These are phyloP conservation scores for Zoanthus gigantus DNA, from an alignment of 92 coral and sea anemone genomes.

Conservation along the genomic window DNA sequence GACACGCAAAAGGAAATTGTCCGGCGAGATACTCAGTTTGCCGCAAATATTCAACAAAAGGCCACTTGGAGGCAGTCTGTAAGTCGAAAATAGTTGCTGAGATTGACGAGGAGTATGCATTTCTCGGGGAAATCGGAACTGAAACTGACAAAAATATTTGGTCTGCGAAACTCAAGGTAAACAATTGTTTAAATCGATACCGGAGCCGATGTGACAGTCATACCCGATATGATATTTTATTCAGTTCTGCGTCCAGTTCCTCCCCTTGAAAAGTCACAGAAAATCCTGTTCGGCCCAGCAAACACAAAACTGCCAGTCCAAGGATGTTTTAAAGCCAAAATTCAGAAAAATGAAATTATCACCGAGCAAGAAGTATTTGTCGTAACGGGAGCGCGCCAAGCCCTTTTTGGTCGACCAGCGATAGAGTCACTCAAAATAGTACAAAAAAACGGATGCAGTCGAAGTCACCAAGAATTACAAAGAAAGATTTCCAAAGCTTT, in stretches of 20 bases:
- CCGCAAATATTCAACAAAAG: background rate
- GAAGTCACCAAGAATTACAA: background rate
- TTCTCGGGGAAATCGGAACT: background rate
- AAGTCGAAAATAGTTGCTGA: background rate
- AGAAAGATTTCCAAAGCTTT: background rate
- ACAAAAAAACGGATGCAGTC: background rate
- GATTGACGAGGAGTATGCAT: background rate
- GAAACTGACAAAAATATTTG: background rate
- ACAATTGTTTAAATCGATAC: too few species aligned
- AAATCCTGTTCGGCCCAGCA: too few species aligned
- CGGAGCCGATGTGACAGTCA: too few species aligned
- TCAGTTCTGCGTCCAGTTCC: too few species aligned
- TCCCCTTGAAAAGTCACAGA: too few species aligned
- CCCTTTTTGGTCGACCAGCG: background rate
- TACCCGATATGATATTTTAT: too few species aligned
- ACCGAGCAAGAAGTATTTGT: background rate
- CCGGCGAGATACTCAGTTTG: background rate
- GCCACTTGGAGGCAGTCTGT: background rate
- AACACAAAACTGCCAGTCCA: too few species aligned
- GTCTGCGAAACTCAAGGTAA: background rate
- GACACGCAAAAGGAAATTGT: constrained; percentile 8
- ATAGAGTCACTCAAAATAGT: too few species aligned
- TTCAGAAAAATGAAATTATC: background rate
- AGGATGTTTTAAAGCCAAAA: background rate
- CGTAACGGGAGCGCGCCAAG: constrained; percentile 1